Conservation (phyloP, 2,797 vertebrate genomes). For the Melanotaenia parkinsoni region DNA sequence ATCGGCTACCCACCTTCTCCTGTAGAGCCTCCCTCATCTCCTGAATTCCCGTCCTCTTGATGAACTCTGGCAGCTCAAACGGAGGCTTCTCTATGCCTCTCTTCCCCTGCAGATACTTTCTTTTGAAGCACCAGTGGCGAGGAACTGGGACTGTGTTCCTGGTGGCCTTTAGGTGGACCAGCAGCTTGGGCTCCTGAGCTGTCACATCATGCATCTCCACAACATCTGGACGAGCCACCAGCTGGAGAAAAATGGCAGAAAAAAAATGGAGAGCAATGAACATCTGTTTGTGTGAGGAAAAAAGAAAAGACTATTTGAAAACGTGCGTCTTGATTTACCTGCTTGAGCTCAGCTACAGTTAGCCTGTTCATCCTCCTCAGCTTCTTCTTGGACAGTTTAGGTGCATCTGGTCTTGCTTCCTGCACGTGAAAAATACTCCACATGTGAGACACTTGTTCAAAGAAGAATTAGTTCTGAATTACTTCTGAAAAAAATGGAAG, state of each 20-base stretch:
- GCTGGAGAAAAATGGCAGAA: constrained; percentile 62
- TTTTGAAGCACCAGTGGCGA: constrained; percentile 96
- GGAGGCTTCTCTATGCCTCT: constrained; percentile 97
- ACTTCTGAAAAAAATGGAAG: not conserved
- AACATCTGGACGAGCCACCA: constrained; percentile 92
- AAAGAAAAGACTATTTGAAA: not conserved
- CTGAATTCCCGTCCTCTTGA: constrained; percentile 94
- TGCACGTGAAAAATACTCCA: constrained; percentile 44
- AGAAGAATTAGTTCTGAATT: fast-evolving
- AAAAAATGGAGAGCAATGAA: not conserved
- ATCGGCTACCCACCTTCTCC: constrained; percentile 87
- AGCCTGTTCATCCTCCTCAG: constrained; percentile 93
- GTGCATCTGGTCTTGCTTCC: constrained; percentile 87
- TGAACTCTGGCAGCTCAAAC: constrained; percentile 95
- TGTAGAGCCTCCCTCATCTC: constrained; percentile 97
- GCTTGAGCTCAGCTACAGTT: constrained; percentile 96
- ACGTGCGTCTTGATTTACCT: constrained; percentile 76
- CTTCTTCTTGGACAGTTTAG: constrained; percentile 97
- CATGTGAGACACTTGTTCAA: not conserved
- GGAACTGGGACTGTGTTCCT: constrained; percentile 95
- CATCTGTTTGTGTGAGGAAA: not conserved
- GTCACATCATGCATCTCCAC: constrained; percentile 98
- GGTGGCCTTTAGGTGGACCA: constrained; percentile 95
- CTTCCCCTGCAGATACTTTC: constrained; percentile 96
- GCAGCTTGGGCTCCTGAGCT: constrained; percentile 93